Evolutionary conservation across 2,797 vertebrate species (phyloP).

Genomic region (Natrix natrix): DNA sequence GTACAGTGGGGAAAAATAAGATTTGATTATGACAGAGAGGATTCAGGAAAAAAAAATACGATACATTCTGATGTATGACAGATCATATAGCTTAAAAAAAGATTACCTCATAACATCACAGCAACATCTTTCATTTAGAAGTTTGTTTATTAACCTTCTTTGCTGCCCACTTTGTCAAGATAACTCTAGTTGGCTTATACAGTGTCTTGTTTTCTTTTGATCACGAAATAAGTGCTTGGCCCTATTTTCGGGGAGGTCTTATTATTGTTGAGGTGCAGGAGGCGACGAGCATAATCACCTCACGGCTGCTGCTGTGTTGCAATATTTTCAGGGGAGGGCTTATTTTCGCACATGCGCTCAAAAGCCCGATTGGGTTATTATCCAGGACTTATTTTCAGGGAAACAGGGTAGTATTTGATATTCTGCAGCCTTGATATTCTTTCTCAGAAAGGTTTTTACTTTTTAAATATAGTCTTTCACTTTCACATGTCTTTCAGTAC

Average conservation of each 20-base stretch:
- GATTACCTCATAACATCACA: neutral
- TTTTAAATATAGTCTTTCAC: neutral
- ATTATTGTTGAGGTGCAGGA: no score
- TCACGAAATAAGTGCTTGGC: no score
- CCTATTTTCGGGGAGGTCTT: no score
- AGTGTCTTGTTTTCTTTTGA: no score
- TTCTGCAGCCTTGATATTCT: neutral
- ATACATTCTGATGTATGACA: neutral
- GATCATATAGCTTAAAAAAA: neutral
- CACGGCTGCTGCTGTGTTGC: no score
- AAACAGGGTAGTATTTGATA: neutral
- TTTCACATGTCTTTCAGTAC: no score
- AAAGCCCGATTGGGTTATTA: no score
- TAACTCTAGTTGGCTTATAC: neutral
- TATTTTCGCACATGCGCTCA: no score
- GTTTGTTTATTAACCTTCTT: neutral
- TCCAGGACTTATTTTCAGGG: no score
- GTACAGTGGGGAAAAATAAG: constrained; percentile 3
- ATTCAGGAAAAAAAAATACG: neutral
- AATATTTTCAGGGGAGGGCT: no score
- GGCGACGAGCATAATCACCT: no score
- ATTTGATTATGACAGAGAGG: constrained; percentile 32
- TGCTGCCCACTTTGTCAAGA: neutral
- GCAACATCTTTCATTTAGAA: neutral
- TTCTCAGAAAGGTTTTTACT: neutral